phyloP scores from a whole-genome alignment of 2,113 vertebrate species.

The Aramus guarauna region DNA sequence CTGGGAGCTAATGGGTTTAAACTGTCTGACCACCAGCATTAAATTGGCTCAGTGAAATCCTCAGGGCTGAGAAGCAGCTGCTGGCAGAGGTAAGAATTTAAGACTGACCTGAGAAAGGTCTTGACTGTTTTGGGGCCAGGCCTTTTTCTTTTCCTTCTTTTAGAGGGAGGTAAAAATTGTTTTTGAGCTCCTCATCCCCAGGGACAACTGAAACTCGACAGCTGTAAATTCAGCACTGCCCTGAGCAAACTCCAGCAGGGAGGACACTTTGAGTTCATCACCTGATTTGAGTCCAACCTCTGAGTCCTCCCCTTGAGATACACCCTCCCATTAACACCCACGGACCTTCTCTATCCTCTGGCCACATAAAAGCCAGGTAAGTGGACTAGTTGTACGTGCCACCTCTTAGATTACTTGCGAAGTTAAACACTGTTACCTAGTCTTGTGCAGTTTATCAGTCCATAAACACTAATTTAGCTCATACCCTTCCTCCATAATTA shows the following conservation, averaged over 20 bases:
- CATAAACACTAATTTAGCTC: neutral
- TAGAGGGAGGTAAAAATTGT: neutral
- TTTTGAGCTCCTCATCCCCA: neutral
- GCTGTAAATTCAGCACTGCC: neutral
- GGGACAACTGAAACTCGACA: neutral
- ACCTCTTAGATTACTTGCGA: neutral
- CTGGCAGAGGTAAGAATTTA: conserved; percentile 23
- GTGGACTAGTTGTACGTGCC: accelerated
- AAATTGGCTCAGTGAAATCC: conserved; percentile 54
- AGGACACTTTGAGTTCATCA: conserved; percentile 11
- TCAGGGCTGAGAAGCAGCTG: conserved; percentile 17
- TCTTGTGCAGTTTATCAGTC: neutral
- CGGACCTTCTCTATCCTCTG: neutral
- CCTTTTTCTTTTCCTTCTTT: neutral
- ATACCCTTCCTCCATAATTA: neutral
- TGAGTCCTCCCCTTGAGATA: conserved; percentile 1
- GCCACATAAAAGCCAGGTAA: neutral
- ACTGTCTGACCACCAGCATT: conserved; percentile 31
- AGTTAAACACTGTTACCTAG: neutral
- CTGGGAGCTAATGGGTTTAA: conserved; percentile 21
- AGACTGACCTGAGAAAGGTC: conserved; percentile 45
- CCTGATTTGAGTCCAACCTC: conserved; percentile 18
- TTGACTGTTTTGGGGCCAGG: neutral
- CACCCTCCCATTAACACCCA: neutral
- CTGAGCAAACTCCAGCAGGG: conserved; percentile 7